Evolutionary conservation across 1,140 invertebrate genomes (phyloP).

Genomic region (Nomia melanderi): DNA sequence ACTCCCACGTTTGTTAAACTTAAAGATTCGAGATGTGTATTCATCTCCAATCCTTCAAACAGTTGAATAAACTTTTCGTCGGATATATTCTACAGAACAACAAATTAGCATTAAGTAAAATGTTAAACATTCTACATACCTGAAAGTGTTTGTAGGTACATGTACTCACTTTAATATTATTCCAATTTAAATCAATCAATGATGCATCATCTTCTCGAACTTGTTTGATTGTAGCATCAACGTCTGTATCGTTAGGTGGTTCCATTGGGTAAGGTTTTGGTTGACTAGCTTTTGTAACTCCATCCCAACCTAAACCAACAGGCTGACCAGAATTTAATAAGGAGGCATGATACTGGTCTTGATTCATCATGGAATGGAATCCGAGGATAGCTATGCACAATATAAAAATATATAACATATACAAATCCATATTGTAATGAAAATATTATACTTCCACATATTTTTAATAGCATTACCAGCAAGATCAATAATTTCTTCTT

Average conservation of each 20-base stretch:
- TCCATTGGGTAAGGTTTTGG: constrained; percentile 94
- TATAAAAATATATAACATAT: constrained; percentile 22
- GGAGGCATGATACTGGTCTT: constrained; percentile 99
- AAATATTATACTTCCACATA: background rate
- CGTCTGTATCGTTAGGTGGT: constrained; percentile 96
- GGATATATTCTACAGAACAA: constrained; percentile 93
- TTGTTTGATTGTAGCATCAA: constrained; percentile 93
- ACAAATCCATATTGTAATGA: background rate
- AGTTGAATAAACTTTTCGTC: constrained; percentile 96
- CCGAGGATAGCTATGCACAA: constrained; percentile 94
- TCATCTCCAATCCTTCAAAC: constrained; percentile 93
- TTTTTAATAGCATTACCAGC: constrained; percentile 86
- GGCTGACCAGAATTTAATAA: constrained; percentile 94
- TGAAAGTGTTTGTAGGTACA: background rate
- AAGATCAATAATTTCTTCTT: constrained; percentile 99
- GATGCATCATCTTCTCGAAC: constrained; percentile 93
- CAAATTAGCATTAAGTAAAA: constrained; percentile 6
- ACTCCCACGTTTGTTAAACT: constrained; percentile 96
- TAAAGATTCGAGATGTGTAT: constrained; percentile 95
- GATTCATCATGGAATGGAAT: constrained; percentile 99
- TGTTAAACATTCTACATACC: background rate
- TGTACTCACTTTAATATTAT: constrained; percentile 94
- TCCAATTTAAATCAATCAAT: constrained; percentile 95
- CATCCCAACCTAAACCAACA: constrained; percentile 93
- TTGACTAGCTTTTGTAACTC: constrained; percentile 96